Evolutionary conservation across 2,113 vertebrate species (phyloP).

Genomic region (Muntiacus muntjak): DNA sequence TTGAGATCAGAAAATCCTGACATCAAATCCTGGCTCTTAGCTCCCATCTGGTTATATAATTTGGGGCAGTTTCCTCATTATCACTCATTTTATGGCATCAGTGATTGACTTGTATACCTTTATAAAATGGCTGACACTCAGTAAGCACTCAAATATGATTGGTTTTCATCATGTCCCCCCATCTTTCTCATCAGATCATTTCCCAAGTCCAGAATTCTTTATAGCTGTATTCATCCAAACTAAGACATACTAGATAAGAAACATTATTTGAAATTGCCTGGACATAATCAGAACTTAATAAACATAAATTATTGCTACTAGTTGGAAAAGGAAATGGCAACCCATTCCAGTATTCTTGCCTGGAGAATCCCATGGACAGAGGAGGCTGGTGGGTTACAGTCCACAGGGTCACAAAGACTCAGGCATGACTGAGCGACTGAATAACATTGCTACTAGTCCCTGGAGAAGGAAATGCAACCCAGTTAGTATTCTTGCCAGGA

Average conservation of each 20-base stretch:
- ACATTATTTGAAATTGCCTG: not conserved
- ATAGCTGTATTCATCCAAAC: not conserved
- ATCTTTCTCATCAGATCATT: not conserved
- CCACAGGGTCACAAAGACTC: fast-evolving
- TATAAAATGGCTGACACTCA: not conserved
- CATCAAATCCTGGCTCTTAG: not conserved
- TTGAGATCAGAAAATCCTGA: not conserved
- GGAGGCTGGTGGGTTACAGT: not conserved
- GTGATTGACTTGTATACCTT: not conserved
- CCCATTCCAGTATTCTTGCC: not conserved
- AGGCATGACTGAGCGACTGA: not conserved
- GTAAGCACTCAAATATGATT: not conserved
- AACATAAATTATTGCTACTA: not conserved
- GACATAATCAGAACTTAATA: not conserved
- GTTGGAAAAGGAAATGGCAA: not conserved
- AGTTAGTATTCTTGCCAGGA: not conserved
- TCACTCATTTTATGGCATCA: not conserved
- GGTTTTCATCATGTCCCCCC: not conserved
- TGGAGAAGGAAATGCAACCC: not conserved
- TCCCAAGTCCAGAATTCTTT: not conserved
- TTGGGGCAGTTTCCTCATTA: not conserved
- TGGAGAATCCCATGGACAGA: not conserved
- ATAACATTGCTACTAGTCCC: not conserved
- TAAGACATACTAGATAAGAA: not conserved
- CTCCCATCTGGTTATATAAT: not conserved